Evolutionary conservation across 30 jellyfish, hydroid and myxozoan genomes (phyloP), one percentile per base, ranked within the genome.

Genomic region (Sanderia malayensis): DNA sequence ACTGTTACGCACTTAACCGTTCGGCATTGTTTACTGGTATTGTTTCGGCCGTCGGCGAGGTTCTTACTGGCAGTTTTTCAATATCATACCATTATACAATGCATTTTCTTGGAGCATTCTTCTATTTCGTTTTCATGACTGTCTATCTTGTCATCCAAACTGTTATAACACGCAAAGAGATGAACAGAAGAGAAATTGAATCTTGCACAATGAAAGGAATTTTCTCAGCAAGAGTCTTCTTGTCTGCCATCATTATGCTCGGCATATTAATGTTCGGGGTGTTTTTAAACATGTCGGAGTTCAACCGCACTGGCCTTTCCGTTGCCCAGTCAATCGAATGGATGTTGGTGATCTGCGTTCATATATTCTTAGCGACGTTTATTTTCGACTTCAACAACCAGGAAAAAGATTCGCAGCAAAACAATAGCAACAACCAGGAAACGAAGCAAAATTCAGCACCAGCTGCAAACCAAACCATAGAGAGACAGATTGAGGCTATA

Each of bases 71-170:
- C 27, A 58, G 91, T 1, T 86, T 86, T 47, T 93, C 76, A 49
- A 37, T 86, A 34, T 86, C 96, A 30, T 76, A 93, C 53, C 96
- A 86, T 22, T 27, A 25, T 0, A 23, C 47, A 2, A 44, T 86
- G 61, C 96, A 86, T 58, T 86, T 53, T 27, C 45, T 79, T 17
- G 96, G 93, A 0, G 96, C 96, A 6, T 66, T 63, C 41, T 2
- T 69, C 4, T 75, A 66, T 23, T 86, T 86, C 49, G 61, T 49
- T 11, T 55, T 74, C 13, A 78, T 73, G 8, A 31, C 80, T 62
- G 10, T 71, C 23, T 85, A 31, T 63, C 62, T 71, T 71, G 29
- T 41, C 28, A 33, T 76, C 15, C 95, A 85, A 58, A 68, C 95
- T 1, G 30, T 24, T 27, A 55, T 85, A 7, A 76, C 92, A 20